Evolutionary conservation across 1,140 invertebrate genomes (phyloP).

Genomic region (Meloidogyne floridensis): DNA sequence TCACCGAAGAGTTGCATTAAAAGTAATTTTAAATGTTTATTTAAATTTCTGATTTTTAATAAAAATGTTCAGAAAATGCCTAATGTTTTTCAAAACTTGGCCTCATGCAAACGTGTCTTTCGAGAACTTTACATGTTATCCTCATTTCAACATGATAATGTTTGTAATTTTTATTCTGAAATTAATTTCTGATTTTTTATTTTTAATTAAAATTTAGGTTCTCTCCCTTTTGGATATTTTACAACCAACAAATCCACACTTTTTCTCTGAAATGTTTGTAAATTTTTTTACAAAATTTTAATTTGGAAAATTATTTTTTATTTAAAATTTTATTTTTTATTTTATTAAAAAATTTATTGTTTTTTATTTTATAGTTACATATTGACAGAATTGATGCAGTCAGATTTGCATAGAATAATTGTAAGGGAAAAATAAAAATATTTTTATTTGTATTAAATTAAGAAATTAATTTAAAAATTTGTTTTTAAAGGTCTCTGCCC

Average conservation of each 20-base stretch:
- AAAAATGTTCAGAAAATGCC: slow-evolving; percentile 81
- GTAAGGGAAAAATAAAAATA: slow-evolving; percentile 98
- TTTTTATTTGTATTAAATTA: slow-evolving; percentile 66
- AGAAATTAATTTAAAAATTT: not conserved
- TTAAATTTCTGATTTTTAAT: not conserved
- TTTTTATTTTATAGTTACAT: slow-evolving; percentile 80
- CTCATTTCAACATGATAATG: slow-evolving; percentile 98
- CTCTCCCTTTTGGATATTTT: slow-evolving; percentile 61
- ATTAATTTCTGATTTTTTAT: slow-evolving; percentile 7
- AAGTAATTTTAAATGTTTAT: slow-evolving; percentile 10
- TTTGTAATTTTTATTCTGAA: slow-evolving; percentile 70
- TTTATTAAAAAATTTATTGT: not conserved
- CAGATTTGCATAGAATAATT: slow-evolving; percentile 98
- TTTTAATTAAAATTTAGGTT: slow-evolving; percentile 42
- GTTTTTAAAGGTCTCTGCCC: not conserved
- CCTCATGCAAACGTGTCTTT: slow-evolving; percentile 95
- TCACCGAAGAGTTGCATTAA: slow-evolving; percentile 21
- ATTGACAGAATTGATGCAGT: slow-evolving; percentile 93
- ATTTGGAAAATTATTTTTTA: too few relatives aligned
- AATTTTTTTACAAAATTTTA: not conserved
- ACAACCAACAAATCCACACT: slow-evolving; percentile 64
- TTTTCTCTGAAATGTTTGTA: slow-evolving; percentile 66
- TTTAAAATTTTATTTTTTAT: too few relatives aligned
- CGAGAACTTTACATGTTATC: slow-evolving; percentile 98
- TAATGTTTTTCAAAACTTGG: slow-evolving; percentile 98